Conservation (phyloP, 2,797 vertebrate species). For the Dryobates pubescens region DNA sequence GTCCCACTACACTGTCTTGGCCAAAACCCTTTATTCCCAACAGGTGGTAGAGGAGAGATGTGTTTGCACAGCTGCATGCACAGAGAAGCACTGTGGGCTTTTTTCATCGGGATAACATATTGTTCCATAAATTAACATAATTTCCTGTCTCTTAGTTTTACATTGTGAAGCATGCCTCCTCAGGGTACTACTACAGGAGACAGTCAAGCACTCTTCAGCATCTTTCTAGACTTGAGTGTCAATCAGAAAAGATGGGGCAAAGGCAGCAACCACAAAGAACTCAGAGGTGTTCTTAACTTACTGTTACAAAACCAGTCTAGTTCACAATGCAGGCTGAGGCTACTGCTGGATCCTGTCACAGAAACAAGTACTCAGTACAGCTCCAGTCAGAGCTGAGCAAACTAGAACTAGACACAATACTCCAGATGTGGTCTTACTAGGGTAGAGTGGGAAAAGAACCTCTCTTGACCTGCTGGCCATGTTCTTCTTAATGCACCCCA, state of each 20-base stretch:
- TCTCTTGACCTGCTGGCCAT: too few relatives aligned
- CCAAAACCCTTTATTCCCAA: not conserved
- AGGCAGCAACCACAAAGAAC: not conserved
- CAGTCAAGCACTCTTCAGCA: not conserved
- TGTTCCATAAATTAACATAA: not conserved
- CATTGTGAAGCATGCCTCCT: not conserved
- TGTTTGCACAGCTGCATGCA: not conserved
- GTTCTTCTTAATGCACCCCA: too few relatives aligned
- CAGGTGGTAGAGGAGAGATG: not conserved
- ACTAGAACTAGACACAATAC: not conserved
- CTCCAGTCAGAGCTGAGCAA: not conserved
- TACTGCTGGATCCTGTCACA: not conserved
- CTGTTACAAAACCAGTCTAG: not conserved
- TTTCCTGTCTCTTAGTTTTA: not conserved
- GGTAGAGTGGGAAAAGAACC: too few relatives aligned
- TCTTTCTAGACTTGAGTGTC: not conserved
- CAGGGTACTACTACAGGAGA: not conserved
- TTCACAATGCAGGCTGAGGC: not conserved
- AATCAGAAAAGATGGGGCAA: not conserved
- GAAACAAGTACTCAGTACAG: not conserved
- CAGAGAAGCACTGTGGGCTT: not conserved
- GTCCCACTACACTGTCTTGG: not conserved
- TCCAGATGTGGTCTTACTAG: too few relatives aligned
- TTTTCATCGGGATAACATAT: not conserved
- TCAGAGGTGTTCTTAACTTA: not conserved